phyloP scores from a whole-genome alignment of 2,797 vertebrate genomes.

The Danio choprae region DNA sequence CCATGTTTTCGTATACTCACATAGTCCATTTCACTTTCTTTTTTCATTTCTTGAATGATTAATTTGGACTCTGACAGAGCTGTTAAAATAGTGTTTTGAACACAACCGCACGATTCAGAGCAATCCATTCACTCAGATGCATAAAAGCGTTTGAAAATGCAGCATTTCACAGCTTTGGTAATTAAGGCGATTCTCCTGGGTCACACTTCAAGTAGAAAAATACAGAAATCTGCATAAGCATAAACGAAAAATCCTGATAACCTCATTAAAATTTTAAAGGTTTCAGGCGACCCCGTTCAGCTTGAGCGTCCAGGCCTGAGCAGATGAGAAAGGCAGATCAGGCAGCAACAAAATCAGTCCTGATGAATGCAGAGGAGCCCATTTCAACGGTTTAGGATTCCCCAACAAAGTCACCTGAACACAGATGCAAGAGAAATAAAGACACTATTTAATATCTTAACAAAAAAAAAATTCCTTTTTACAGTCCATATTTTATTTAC shows the following conservation, averaged over 20 bases:
- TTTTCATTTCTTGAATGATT: no score
- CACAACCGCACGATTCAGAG: background rate
- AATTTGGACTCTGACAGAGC: no score
- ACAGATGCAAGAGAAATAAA: conserved; percentile 24
- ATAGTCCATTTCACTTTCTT: background rate
- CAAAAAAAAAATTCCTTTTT: background rate
- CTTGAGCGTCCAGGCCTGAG: conserved; percentile 84
- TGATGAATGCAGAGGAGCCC: conserved; percentile 69
- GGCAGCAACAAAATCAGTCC: conserved; percentile 82
- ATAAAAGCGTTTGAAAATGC: background rate
- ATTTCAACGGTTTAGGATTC: conserved; percentile 72
- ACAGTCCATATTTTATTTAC: conserved; percentile 73
- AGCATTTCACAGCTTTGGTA: background rate
- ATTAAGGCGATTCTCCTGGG: background rate
- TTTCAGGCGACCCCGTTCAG: conserved; percentile 73
- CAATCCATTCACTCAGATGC: background rate
- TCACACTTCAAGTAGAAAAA: background rate
- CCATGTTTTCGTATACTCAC: background rate
- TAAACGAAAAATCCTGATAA: background rate
- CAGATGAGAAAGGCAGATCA: conserved; percentile 63
- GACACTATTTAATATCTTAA: background rate
- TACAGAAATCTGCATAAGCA: background rate
- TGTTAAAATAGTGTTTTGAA: background rate
- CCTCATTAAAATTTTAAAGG: conserved; percentile 7
- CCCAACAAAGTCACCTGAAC: conserved; percentile 86